A percentile compares a stretch with the other conserved stretches of the same genome.
These are phyloP conservation scores for Drosophila suzukii DNA, from an alignment of 1,140 invertebrate species.

Conservation along the genomic window DNA sequence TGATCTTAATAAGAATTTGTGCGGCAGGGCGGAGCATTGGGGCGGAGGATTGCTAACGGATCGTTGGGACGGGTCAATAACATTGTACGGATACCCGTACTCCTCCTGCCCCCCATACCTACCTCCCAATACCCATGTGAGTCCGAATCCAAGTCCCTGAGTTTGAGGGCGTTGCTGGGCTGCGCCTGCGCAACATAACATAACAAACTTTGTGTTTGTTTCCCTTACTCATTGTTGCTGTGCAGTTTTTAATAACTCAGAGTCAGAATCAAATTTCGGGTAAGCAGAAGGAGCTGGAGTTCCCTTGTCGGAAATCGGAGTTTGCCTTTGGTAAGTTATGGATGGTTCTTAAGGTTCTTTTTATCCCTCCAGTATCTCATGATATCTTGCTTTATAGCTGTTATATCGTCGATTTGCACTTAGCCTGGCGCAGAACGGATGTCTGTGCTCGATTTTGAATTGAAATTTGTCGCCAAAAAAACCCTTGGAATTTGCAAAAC, in stretches of 20 bases:
- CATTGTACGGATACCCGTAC: constrained; percentile 48
- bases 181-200: constrained; percentile 80
- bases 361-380: not conserved
- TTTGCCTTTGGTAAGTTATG: constrained; percentile 65
- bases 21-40: constrained; percentile 22
- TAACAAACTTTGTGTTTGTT: constrained; percentile 76
- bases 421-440: constrained; percentile 50
- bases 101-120: constrained; percentile 4
- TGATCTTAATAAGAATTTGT: constrained; percentile 81
- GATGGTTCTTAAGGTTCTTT: constrained; percentile 40
- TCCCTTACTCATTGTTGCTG: constrained; percentile 43
- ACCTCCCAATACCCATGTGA: constrained; percentile 3
- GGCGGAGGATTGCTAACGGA: constrained; percentile 61
- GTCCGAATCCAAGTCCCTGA: constrained; percentile 19
- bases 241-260: constrained; percentile 65
- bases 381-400: constrained; percentile 10
- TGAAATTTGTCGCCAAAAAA: constrained; percentile 76
- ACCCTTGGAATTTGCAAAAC: constrained; percentile 65
- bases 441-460: constrained; percentile 67
- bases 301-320: constrained; percentile 72
- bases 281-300: constrained; percentile 3
- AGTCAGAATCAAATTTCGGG: not conserved
- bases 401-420: constrained; percentile 37
- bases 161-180: constrained; percentile 71
- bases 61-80: constrained; percentile 72